A percentile compares a stretch with the other conserved stretches of the same genome.
These are phyloP conservation scores for Nudaria mundana DNA, from an alignment of 2,888 invertebrate genomes.

Conservation along the genomic window DNA sequence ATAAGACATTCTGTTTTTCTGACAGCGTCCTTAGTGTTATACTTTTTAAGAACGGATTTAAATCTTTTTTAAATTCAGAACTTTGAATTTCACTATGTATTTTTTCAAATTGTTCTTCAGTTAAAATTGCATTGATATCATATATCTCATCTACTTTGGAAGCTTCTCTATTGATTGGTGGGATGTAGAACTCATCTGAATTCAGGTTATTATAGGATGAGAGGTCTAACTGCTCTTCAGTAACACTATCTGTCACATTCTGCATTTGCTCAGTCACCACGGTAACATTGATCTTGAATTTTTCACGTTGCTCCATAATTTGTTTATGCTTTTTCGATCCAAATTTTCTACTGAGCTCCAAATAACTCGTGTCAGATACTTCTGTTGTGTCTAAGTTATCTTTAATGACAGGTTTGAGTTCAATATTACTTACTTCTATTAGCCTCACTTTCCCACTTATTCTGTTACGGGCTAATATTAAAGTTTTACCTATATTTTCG, in stretches of 20 bases:
- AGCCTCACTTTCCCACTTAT: conserved; percentile 61
- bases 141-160: conserved; percentile 69
- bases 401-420: conserved; percentile 51
- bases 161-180: conserved; percentile 74
- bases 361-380: conserved; percentile 44
- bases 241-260: conserved; percentile 65
- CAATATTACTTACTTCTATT: conserved; percentile 49
- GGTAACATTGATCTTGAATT: conserved; percentile 79
- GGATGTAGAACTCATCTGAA: conserved; percentile 68
- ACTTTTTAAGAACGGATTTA: conserved; percentile 43
- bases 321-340: conserved; percentile 83
- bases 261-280: conserved; percentile 81
- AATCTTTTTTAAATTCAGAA: conserved; percentile 41
- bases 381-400: conserved; percentile 34
- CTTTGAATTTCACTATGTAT: conserved; percentile 51
- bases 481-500: conserved; percentile 49
- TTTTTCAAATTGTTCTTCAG: conserved; percentile 55
- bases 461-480: conserved; percentile 54
- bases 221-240: conserved; percentile 55
- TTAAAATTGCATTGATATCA: conserved; percentile 63
- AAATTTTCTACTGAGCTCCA: conserved; percentile 82
- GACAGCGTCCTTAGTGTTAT: conserved; percentile 36
- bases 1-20: conserved; percentile 41
- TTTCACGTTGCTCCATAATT: conserved; percentile 81
- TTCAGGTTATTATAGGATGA: conserved; percentile 53